Percentiles rank a stretch among this genome's conserved stretches.
These are phyloP conservation scores for Caerostris darwini DNA, from an alignment of 1,140 invertebrate species.

Conservation along the genomic window DNA sequence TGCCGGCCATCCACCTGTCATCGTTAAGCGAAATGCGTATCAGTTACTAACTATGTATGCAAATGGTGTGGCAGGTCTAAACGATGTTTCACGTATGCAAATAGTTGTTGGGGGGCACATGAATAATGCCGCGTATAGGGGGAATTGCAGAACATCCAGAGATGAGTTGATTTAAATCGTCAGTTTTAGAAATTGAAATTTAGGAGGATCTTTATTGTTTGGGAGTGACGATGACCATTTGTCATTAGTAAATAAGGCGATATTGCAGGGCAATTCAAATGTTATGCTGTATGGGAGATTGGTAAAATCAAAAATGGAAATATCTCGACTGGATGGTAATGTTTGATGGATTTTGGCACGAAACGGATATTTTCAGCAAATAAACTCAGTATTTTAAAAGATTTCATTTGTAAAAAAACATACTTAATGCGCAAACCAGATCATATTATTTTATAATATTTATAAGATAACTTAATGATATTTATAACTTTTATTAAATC, in stretches of 20 bases:
- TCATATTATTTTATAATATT: too few species aligned
- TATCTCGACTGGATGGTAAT: not conserved
- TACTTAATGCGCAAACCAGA: too few species aligned
- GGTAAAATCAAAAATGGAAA: not conserved
- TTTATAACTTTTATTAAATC: too few species aligned
- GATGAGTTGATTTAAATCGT: conserved; percentile 64
- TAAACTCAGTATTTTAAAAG: too few species aligned
- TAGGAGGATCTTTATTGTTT: conserved; percentile 66
- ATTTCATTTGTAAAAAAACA: too few species aligned
- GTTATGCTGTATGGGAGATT: not conserved
- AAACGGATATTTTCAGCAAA: too few species aligned
- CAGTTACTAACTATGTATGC: conserved; percentile 54
- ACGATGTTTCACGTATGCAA: conserved; percentile 43
- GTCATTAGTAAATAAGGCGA: conserved; percentile 1
- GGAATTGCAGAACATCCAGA: not conserved
- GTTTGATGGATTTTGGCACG: not conserved
- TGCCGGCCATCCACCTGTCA: conserved; percentile 37
- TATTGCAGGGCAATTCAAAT: conserved; percentile 4
- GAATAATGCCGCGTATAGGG: not conserved
- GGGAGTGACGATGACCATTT: not conserved
- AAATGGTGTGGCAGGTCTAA: conserved; percentile 32
- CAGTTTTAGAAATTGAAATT: conserved; percentile 69
- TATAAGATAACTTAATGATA: too few species aligned
- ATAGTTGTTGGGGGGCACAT: conserved; percentile 7
- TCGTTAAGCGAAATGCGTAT: conserved; percentile 57